These are phyloP conservation scores for Macrotus californicus DNA, from an alignment of 2,113 vertebrate genomes.

Conservation along the genomic window DNA sequence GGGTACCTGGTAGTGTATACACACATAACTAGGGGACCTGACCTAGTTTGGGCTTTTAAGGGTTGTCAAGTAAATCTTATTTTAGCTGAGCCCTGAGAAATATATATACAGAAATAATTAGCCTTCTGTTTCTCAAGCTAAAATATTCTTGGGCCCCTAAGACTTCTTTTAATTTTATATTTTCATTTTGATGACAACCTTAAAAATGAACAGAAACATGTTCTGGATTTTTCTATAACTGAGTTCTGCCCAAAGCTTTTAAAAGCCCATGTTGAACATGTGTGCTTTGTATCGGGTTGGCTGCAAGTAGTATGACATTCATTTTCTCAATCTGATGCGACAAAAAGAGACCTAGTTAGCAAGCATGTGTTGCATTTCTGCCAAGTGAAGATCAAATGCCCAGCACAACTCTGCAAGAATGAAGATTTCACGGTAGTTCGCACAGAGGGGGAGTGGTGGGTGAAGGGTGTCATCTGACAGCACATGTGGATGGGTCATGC, in stretches of 20 bases:
- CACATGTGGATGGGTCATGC: accelerated
- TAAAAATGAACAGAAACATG: background rate
- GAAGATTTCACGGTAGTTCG: background rate
- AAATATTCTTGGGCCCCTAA: background rate
- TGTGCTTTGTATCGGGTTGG: background rate
- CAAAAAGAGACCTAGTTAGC: background rate
- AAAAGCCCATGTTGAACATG: background rate
- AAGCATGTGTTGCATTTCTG: background rate
- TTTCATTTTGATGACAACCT: background rate
- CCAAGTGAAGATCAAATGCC: background rate
- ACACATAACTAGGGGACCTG: background rate
- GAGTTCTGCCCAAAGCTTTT: background rate
- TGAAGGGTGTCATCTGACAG: background rate
- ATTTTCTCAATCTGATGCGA: background rate
- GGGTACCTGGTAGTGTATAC: background rate
- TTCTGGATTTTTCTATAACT: background rate
- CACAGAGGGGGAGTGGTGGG: background rate
- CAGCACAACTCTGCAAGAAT: background rate
- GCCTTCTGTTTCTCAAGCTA: background rate
- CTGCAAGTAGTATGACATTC: background rate
- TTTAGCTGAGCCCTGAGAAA: background rate
- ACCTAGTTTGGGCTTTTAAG: background rate
- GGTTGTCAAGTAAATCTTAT: background rate
- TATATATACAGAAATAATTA: background rate
- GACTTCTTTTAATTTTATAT: background rate